Evolutionary conservation across 2,888 invertebrate species (phyloP).

Genomic region (Cheilosia soror): DNA sequence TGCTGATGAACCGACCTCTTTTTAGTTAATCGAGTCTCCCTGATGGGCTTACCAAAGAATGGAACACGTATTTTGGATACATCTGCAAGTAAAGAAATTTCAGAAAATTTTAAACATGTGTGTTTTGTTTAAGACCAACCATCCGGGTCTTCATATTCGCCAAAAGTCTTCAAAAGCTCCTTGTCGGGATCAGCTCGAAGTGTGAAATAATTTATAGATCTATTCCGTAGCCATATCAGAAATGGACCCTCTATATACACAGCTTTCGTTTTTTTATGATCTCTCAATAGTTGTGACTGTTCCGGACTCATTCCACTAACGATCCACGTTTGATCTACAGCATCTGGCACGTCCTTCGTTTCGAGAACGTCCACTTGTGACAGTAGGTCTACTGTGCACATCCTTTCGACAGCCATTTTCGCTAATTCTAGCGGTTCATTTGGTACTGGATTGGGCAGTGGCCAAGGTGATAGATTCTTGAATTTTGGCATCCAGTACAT

Average conservation of each 20-base stretch:
- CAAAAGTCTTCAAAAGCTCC: slow-evolving; percentile 81
- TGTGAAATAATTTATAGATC: slow-evolving; percentile 92
- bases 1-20: slow-evolving; percentile 94
- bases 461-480: slow-evolving; percentile 94
- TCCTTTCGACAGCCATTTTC: slow-evolving; percentile 91
- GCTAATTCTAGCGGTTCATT: slow-evolving; percentile 91
- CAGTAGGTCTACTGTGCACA: slow-evolving; percentile 92
- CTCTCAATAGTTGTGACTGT: slow-evolving; percentile 89
- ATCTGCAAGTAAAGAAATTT: slow-evolving; percentile 84
- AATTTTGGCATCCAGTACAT: slow-evolving; percentile 98
- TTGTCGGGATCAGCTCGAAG: slow-evolving; percentile 89
- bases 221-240: slow-evolving; percentile 90
- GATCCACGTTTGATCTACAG: slow-evolving; percentile 95
- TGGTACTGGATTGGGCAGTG: slow-evolving; percentile 91
- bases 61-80: slow-evolving; percentile 88
- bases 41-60: slow-evolving; percentile 83
- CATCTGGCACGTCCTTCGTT: slow-evolving; percentile 88
- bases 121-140: slow-evolving; percentile 84
- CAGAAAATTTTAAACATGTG: not conserved
- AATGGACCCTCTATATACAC: slow-evolving; percentile 94
- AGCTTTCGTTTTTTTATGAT: slow-evolving; percentile 87
- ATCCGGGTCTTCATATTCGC: slow-evolving; percentile 86
- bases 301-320: slow-evolving; percentile 92
- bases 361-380: slow-evolving; percentile 87
- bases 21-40: slow-evolving; percentile 83